Evolutionary conservation across 2,797 vertebrate species (phyloP), one percentile per base, ranked within the genome.

Genomic region (Chaetophractus vellerosus): DNA sequence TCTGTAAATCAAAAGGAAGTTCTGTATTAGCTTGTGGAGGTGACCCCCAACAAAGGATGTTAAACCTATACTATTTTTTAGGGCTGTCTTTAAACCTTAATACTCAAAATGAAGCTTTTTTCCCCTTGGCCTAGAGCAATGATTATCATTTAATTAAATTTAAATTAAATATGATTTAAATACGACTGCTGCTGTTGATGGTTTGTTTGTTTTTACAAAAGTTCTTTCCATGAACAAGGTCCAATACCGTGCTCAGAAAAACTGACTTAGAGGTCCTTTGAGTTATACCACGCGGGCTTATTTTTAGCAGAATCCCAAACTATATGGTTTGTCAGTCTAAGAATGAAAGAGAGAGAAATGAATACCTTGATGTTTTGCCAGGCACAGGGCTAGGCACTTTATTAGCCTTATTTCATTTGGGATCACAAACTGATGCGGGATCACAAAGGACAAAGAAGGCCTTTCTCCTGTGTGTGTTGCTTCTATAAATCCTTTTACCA

Each of bases 51-150:
- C 57, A 45, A 81, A 90, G 36, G 19, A 10, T 78, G 68, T 88
- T 93, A 88, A 90, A 57, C 55, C 52, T 81, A 78, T 41, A 28
- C 55, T 84, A 21, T 68, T 82, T 84, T 86, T 93, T 71, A 87
- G 76, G 64, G 63, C 21, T 85, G 61, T 24, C 15, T 91, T 94
- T 92, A 90, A 93, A 94, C 66, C 72, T 91, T 61, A 75, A 80
- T 72, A 59, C 78, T 80, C 33, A 63, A 82, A 61, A 38, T 87
- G 78, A 94, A 89, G 33, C 15, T 45, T 85, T 59, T 92, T 95
- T 96, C 90, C 94, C 96, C 61, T 84, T 87, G 75, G 23, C 72
- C 85, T 89, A 63, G 55, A 78, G 7, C 28, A 69, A 3, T 75
- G 72, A 55, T 89, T 61, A 64, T 95, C 28, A 82, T 87, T 90